phyloP scores from a whole-genome alignment of 2,888 invertebrate species.

The Clivina fossor region DNA sequence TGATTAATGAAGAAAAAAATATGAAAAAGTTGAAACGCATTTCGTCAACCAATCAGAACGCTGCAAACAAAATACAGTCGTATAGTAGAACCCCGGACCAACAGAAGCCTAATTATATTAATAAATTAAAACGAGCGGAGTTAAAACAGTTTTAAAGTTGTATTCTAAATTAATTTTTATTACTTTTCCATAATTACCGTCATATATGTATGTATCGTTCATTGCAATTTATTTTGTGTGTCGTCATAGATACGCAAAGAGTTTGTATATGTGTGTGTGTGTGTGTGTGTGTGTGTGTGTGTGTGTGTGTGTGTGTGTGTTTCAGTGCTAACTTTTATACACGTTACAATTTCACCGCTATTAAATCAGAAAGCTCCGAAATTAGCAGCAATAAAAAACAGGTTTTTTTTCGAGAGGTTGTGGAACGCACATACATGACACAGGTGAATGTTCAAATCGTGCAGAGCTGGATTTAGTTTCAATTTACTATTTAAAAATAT shows the following conservation, averaged over 20 bases:
- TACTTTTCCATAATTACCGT: conserved; percentile 18
- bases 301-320: no score
- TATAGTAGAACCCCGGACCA: no score
- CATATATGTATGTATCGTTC: conserved; percentile 26
- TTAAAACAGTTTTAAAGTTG: conserved; percentile 4
- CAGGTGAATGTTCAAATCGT: conserved; percentile 26
- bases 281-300: no score
- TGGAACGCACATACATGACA: conserved; percentile 8
- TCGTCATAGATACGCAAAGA: conserved; percentile 24
- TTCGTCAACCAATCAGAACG: no score
- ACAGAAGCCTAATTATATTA: conserved; percentile 16
- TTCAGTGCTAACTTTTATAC: no score
- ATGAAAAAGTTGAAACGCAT: no score
- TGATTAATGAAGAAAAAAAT: no score
- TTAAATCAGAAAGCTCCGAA: conserved; percentile 33
- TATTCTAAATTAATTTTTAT: conserved; percentile 28
- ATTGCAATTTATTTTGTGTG: conserved; percentile 20
- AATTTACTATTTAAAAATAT: no score
- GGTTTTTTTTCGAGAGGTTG: conserved; percentile 20
- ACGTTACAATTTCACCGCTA: conserved; percentile 33
- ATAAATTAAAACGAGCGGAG: conserved; percentile 8
- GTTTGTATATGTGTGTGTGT: no score
- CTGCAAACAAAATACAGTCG: no score
- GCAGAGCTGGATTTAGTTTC: conserved; percentile 19
- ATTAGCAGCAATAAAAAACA: conserved; percentile 34